Evolutionary conservation across 2,797 vertebrate genomes (phyloP).

Genomic region (Gymnothorax reevesii): DNA sequence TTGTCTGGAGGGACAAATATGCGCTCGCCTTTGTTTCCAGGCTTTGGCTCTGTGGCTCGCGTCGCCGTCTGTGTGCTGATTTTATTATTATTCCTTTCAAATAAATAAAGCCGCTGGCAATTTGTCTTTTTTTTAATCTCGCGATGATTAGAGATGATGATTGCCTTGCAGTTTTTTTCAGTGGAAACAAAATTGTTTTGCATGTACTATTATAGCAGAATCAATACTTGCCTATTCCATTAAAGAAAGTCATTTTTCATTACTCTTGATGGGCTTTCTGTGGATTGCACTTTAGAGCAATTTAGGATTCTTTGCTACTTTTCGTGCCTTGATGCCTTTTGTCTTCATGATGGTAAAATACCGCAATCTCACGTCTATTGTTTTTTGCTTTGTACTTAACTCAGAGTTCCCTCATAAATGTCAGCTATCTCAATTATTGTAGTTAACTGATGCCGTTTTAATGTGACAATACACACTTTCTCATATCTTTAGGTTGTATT

Average conservation of each 20-base stretch:
- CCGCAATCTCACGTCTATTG: not conserved
- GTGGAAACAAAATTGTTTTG: constrained; percentile 61
- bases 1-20: constrained; percentile 47
- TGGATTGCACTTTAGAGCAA: not conserved
- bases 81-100: constrained; percentile 12
- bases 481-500: not conserved
- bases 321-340: not conserved
- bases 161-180: constrained; percentile 41
- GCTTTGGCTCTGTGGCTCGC: constrained; percentile 49
- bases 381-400: not conserved
- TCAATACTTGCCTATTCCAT: not conserved
- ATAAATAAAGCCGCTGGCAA: constrained; percentile 11
- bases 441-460: not conserved
- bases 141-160: constrained; percentile 7
- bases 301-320: not conserved
- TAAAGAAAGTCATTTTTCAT: constrained; percentile 5
- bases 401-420: not conserved
- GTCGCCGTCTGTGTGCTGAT: constrained; percentile 46
- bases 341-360: not conserved
- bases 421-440: not conserved
- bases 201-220: not conserved
- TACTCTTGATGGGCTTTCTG: not conserved
- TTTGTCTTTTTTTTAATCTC: not conserved
- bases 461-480: not conserved
- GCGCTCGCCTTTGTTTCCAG: constrained; percentile 54